Conservation (phyloP, 2,888 invertebrate species). For the Polyommatus icarus region DNA sequence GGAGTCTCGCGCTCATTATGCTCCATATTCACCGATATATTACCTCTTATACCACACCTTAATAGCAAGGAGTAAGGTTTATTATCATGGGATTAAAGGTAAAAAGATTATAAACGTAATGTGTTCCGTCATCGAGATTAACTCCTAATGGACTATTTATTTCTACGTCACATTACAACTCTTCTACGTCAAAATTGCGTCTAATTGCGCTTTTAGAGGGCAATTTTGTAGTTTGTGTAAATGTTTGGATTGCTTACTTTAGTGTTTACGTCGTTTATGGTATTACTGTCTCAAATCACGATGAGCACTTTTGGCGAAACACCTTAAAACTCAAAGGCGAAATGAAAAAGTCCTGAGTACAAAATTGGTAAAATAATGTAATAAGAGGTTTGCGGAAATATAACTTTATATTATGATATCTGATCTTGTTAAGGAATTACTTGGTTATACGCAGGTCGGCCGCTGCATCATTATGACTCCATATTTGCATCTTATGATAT, state of each 20-base stretch:
- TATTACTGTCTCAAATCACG: neutral
- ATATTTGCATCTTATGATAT: constrained; percentile 79
- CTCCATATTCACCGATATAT: constrained; percentile 39
- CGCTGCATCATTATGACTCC: constrained; percentile 73
- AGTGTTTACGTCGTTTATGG: neutral
- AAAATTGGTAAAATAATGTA: neutral
- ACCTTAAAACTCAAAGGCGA: neutral
- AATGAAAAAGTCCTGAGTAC: neutral
- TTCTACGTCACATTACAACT: constrained; percentile 62
- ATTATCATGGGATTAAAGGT: neutral
- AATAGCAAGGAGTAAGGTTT: neutral
- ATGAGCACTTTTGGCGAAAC: neutral
- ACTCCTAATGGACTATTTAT: constrained; percentile 72
- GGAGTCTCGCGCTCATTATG: constrained; percentile 72
- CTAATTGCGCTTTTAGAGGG: constrained; percentile 78
- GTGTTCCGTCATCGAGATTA: constrained; percentile 80
- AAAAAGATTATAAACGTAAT: constrained; percentile 51
- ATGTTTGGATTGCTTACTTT: constrained; percentile 50
- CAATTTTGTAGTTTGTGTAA: constrained; percentile 69
- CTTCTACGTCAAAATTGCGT: constrained; percentile 59
- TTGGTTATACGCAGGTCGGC: constrained; percentile 43
- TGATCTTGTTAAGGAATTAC: constrained; percentile 34
- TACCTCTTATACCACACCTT: neutral
- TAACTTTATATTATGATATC: neutral
- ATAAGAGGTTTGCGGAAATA: constrained; percentile 4